Percentiles rank a stretch among this genome's conserved stretches.
These are phyloP conservation scores for Drosophila setifemur DNA, from an alignment of 1,140 invertebrate genomes.

Conservation along the genomic window DNA sequence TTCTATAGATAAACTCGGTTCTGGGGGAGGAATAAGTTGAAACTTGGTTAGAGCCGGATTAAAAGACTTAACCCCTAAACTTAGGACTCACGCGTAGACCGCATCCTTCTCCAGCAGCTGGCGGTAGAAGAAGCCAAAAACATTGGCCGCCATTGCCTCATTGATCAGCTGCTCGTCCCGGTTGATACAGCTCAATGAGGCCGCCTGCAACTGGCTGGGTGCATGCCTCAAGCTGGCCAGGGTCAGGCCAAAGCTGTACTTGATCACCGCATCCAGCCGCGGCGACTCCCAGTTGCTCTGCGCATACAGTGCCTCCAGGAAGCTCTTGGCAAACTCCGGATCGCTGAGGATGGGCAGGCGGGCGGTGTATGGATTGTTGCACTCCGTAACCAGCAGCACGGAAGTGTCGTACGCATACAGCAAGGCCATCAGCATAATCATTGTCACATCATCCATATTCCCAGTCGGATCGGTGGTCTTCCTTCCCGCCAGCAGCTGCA, in stretches of 20 bases:
- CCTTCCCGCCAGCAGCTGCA: constrained; percentile 77
- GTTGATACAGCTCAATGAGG: constrained; percentile 83
- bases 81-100: constrained; percentile 86
- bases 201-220: constrained; percentile 58
- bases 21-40: constrained; percentile 1
- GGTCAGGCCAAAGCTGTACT: constrained; percentile 91
- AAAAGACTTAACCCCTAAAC: background rate
- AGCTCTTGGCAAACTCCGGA: constrained; percentile 85
- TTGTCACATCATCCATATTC: constrained; percentile 88
- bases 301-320: constrained; percentile 82
- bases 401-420: constrained; percentile 93
- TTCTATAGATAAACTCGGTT: constrained; percentile 88
- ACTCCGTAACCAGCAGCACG: constrained; percentile 87
- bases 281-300: constrained; percentile 85
- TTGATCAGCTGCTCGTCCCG: constrained; percentile 91
- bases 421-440: constrained; percentile 91
- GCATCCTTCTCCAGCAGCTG: constrained; percentile 88
- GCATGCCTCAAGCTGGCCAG: constrained; percentile 88
- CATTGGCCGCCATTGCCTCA: constrained; percentile 89
- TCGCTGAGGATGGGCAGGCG: constrained; percentile 89
- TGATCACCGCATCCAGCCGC: constrained; percentile 88
- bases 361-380: constrained; percentile 87
- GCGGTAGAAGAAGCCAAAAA: constrained; percentile 90
- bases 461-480: constrained; percentile 84
- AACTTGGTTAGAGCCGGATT: background rate